Evolutionary conservation across 2,797 vertebrate species (phyloP), one percentile per base, ranked within the genome.

Genomic region (Pangasius krempfi): DNA sequence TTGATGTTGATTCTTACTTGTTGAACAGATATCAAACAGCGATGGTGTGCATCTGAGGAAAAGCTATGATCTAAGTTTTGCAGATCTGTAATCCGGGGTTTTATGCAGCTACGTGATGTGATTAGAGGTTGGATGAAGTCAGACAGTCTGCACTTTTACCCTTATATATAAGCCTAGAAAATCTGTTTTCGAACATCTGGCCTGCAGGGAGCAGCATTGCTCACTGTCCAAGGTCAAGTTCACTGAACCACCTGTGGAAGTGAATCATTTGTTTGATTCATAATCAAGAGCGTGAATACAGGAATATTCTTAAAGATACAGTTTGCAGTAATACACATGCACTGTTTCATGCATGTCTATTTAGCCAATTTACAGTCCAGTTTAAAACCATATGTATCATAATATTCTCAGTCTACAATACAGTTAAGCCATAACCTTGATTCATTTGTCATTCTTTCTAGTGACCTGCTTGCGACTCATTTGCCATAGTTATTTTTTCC

Each of bases 131-230:
- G 37, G 18, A 56, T 37, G 52, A 50, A 4, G 44, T 33, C 47
- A 80, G 14, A 79, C n/a, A 33, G 20, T 10, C n/a, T 79, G 18
- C n/a, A 20, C 50, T 54, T 79, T 54, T n/a, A 75, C 37, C 1
- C 22, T 75, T 27, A 52, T 76, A 22, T 27, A 22, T 10, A 44
- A 27, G 14, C 40, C 27, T 52, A 16, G 25, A 52, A 78, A 30
- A 78, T n/a, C 2, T 60, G 64, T 72, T 85, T 62, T 92, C 92
- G 86, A 89, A 84, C 54, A 73, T 60, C 68, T 75, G 88, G 85
- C 92, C 94, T 92, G 90, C 87, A 93, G 93, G 93, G 93, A 94
- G 92, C 93, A 94, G 93, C 94, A 92, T 94, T 95, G 92, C 89
- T 91, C 89, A 93, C 89, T 88, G 66, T 54, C 91, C 30, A 58